Evolutionary conservation across 2,113 vertebrate genomes (phyloP).

Genomic region (Oryzias javanicus): DNA sequence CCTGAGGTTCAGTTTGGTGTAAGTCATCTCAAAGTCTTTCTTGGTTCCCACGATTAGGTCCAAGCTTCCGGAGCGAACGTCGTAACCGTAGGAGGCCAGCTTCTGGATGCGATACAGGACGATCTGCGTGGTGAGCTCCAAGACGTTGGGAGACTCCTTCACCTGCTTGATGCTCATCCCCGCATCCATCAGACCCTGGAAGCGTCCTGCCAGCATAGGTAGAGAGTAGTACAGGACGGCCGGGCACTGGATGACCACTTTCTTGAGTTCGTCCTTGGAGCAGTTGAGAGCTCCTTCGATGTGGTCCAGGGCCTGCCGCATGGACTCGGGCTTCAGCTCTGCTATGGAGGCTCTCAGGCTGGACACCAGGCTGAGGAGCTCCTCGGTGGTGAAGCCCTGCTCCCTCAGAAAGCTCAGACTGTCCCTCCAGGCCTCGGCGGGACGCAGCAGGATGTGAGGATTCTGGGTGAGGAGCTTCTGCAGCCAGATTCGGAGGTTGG

Average conservation of each 20-base stretch:
- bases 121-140: conserved; percentile 56
- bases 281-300: conserved; percentile 29
- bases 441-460: conserved; percentile 53
- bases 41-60: conserved; percentile 53
- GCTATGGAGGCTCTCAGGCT: conserved; percentile 50
- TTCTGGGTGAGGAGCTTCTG: conserved; percentile 60
- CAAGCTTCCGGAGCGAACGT: conserved; percentile 39
- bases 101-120: conserved; percentile 55
- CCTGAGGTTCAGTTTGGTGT: conserved; percentile 29
- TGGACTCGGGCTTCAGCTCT: conserved; percentile 52
- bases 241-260: conserved; percentile 33
- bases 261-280: conserved; percentile 44
- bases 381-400: conserved; percentile 50
- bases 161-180: conserved; percentile 49
- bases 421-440: conserved; percentile 54
- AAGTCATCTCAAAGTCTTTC: conserved; percentile 55
- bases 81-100: conserved; percentile 48
- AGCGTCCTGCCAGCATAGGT: conserved; percentile 30
- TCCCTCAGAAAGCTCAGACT: conserved; percentile 57
- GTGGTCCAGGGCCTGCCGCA: conserved; percentile 42
- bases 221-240: conserved; percentile 47
- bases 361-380: conserved; percentile 53
- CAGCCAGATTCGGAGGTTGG: conserved; percentile 54
- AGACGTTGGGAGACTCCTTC: conserved; percentile 42
- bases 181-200: conserved; percentile 49